phyloP scores from a whole-genome alignment of 2,888 invertebrate genomes.

The Enchytraeus crypticus region DNA sequence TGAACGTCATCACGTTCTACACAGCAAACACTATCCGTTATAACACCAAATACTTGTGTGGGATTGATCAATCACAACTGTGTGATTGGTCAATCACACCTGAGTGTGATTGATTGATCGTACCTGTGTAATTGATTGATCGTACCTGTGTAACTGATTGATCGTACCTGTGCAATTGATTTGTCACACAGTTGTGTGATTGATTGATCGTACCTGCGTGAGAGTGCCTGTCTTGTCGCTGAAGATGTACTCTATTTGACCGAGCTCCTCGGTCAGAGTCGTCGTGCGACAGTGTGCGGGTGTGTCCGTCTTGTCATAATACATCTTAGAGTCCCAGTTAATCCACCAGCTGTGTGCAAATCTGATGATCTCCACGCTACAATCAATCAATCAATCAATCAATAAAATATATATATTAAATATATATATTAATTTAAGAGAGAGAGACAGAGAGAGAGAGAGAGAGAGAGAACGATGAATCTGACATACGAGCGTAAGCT shows the following conservation, averaged over 20 bases:
- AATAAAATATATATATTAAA: too few species aligned
- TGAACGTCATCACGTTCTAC: constrained; percentile 99
- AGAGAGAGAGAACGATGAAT: too few species aligned
- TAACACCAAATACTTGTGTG: too few species aligned
- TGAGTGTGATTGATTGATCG: too few species aligned
- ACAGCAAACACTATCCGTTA: too few species aligned
- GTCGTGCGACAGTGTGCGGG: constrained; percentile 87
- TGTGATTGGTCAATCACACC: too few species aligned
- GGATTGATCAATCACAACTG: too few species aligned
- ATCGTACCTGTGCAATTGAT: background rate
- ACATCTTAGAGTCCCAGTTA: constrained; percentile 99
- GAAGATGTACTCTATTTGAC: constrained; percentile 98
- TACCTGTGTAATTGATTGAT: too few species aligned
- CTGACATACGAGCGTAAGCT: too few species aligned
- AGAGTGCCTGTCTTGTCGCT: constrained; percentile 98
- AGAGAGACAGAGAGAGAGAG: too few species aligned
- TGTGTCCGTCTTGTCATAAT: constrained; percentile 73
- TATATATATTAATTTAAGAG: too few species aligned
- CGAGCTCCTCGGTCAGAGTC: constrained; percentile 94
- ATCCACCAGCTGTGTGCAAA: constrained; percentile 96
- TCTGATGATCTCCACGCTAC: constrained; percentile 76
- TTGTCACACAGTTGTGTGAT: background rate
- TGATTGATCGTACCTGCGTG: constrained; percentile 58
- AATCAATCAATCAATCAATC: constrained; percentile 17
- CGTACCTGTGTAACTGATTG: too few species aligned